Conservation (phyloP, 2,888 invertebrate species). For the Hydropsyche betteni region DNA sequence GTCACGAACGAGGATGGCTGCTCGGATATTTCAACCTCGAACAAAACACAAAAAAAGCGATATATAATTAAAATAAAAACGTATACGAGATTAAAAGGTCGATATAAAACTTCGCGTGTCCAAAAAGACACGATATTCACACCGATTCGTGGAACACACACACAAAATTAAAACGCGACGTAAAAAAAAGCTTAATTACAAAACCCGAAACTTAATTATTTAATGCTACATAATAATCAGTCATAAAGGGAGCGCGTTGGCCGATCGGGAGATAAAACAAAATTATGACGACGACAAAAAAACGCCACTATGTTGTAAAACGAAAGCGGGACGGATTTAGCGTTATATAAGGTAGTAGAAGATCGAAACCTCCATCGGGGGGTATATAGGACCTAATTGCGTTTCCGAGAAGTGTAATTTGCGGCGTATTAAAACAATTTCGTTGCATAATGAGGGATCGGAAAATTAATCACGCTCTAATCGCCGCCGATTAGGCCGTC, state of each 20-base stretch:
- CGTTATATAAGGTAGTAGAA: too few species aligned
- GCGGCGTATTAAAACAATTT: constrained; percentile 50
- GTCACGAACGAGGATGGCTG: constrained; percentile 45
- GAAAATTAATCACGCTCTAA: constrained; percentile 41
- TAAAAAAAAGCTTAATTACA: constrained; percentile 48
- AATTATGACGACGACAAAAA: constrained; percentile 28
- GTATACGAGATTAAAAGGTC: constrained; percentile 42
- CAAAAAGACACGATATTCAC: constrained; percentile 45
- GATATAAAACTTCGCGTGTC: constrained; percentile 41
- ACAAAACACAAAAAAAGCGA: constrained; percentile 12
- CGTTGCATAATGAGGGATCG: constrained; percentile 47
- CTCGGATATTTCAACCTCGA: constrained; percentile 14
- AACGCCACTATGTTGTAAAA: neutral
- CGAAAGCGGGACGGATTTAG: too few species aligned
- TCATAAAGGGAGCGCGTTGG: constrained; percentile 33
- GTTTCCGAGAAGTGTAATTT: constrained; percentile 49
- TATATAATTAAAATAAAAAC: constrained; percentile 46
- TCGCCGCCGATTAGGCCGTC: constrained; percentile 34
- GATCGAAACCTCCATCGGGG: neutral
- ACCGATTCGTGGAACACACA: constrained; percentile 45
- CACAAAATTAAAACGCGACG: constrained; percentile 39
- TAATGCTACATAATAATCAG: constrained; percentile 49
- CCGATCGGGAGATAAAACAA: constrained; percentile 28
- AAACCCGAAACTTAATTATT: constrained; percentile 48
- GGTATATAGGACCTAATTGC: constrained; percentile 46